Evolutionary conservation across 1,140 invertebrate species (phyloP), one percentile per base, ranked within the genome.

Genomic region (Cydia strobilella): DNA sequence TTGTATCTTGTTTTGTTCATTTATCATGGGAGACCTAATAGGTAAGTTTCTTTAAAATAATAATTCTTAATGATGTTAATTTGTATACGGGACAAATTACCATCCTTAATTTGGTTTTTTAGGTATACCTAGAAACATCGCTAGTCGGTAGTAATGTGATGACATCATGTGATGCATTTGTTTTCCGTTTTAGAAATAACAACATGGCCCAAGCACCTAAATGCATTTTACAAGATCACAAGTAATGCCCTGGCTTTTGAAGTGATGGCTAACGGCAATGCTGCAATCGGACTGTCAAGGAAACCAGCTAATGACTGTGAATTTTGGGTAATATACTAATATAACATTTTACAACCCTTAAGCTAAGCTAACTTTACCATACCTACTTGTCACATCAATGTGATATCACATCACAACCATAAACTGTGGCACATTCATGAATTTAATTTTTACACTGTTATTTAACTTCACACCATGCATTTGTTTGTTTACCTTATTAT

Each of bases 141-240:
- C 3, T 31, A 31, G 31, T 6, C 13, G 12, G 13, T 15, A 45
- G 42, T 51, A 59, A 23, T 23, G 6, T 23, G 54, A 59, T 23
- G 7, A 59, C 20, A 1, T 59, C 7, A 59, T 63, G 7, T 13
- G 12, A 15, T 76, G n/a, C 35, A 23, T 13, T 48, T 13, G 9
- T 39, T 25, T 42, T 42, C n/a, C 27, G 72, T 51, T 66, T 31
- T 27, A 74, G 73, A 45, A 13, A 15, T 74, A 23, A 74, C 73
- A 54, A 74, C 62, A 65, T 74, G 73, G 73, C 73, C 73, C 6
- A 74, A 66, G 35, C 73, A 74, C 25, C 73, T 65, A 9, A 74
- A 74, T 66, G 23, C 51, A 25, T 75, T 75, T 27, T 75, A 75
- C 31, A 42, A 54, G 25, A 45, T 75, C 15, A 27, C 39, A 51